Evolutionary conservation across 2,888 invertebrate species (phyloP).

Genomic region (Acrobasis consociella): DNA sequence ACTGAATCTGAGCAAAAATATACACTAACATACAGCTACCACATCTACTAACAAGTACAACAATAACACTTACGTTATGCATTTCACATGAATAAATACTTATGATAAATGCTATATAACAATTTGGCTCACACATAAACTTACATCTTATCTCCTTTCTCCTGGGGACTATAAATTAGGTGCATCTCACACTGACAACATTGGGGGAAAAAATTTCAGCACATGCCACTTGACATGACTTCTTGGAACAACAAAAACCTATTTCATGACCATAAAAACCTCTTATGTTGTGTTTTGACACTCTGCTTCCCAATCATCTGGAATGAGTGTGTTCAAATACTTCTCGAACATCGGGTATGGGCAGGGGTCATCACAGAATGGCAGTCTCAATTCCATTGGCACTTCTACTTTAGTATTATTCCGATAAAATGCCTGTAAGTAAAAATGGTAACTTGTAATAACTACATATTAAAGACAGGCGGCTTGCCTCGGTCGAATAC

Average conservation of each 20-base stretch:
- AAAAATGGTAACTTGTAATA: constrained; percentile 5
- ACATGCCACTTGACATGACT: too few relatives aligned
- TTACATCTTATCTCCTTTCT: not conserved
- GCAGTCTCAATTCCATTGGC: constrained; percentile 82
- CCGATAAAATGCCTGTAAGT: constrained; percentile 84
- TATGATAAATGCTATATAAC: not conserved
- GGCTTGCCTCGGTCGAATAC: not conserved
- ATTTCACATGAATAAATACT: not conserved
- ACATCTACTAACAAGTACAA: constrained; percentile 13
- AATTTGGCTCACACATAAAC: not conserved
- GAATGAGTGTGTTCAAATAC: constrained; percentile 81
- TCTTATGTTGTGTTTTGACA: constrained; percentile 70
- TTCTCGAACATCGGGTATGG: constrained; percentile 79
- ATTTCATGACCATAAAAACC: not conserved
- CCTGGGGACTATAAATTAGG: not conserved
- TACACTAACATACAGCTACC: constrained; percentile 3
- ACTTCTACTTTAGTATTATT: constrained; percentile 83
- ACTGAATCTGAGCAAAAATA: constrained; percentile 5
- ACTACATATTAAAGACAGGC: not conserved
- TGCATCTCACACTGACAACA: not conserved
- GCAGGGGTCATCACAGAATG: constrained; percentile 86
- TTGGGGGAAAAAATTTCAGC: not conserved
- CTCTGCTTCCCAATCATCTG: constrained; percentile 86
- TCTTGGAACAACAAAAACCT: too few relatives aligned
- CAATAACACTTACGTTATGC: constrained; percentile 10